Percentiles rank a stretch among this genome's conserved stretches.
Evolutionary conservation across 2,113 vertebrate species (phyloP).

Genomic region (Cariama cristata): DNA sequence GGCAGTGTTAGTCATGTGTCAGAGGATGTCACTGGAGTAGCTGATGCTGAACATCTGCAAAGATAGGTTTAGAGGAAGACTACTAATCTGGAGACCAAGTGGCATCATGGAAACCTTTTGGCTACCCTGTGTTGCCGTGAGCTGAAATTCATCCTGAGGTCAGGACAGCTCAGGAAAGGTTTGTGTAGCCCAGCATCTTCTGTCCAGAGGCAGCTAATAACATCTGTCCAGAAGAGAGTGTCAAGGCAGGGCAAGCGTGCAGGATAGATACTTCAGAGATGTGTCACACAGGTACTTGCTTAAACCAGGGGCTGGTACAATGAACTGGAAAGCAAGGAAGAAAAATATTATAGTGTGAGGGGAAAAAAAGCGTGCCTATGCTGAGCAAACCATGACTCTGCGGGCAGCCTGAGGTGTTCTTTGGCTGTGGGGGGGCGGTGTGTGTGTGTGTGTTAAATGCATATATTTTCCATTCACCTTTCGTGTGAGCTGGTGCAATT

Average conservation of each 20-base stretch:
- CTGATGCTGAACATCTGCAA: background rate
- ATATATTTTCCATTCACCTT: background rate
- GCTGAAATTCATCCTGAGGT: background rate
- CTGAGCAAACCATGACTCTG: background rate
- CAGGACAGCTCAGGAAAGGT: background rate
- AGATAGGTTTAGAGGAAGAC: background rate
- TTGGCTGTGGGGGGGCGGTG: background rate
- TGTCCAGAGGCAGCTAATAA: background rate
- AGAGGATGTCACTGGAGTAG: background rate
- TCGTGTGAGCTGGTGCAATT: background rate
- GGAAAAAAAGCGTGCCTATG: background rate
- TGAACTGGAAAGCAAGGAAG: background rate
- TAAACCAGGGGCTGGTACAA: background rate
- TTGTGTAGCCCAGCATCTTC: background rate
- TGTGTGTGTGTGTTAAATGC: background rate
- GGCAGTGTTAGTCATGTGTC: background rate
- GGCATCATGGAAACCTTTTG: background rate
- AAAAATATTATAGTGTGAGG: background rate
- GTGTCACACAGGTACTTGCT: background rate
- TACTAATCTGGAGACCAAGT: background rate
- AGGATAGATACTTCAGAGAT: background rate
- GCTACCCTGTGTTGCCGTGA: background rate
- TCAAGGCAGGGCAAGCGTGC: background rate
- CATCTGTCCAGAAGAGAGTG: background rate
- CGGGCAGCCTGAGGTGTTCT: background rate